Percentiles rank a stretch among this genome's conserved stretches.
phyloP scores from a whole-genome alignment of 2,888 invertebrate species.

The Platycnemis pennipes region DNA sequence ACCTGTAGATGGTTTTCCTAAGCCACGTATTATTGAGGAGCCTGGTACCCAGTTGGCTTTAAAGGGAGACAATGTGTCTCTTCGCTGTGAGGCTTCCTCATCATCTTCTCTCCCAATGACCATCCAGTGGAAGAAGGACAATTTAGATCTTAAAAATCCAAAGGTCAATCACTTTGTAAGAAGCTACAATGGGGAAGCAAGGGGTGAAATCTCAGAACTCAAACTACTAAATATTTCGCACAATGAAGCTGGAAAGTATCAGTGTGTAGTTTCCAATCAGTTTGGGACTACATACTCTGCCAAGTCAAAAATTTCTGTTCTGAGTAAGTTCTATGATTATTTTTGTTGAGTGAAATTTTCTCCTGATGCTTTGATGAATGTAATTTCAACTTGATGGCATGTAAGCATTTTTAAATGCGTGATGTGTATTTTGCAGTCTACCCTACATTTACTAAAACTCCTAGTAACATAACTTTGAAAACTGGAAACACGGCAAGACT shows the following conservation, averaged over 20 bases:
- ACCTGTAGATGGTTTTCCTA: slow-evolving; percentile 87
- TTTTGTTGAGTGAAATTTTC: neutral
- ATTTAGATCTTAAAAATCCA: slow-evolving; percentile 81
- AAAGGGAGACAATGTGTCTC: slow-evolving; percentile 91
- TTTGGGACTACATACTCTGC: slow-evolving; percentile 94
- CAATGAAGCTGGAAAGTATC: slow-evolving; percentile 92
- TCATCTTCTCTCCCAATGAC: slow-evolving; percentile 87
- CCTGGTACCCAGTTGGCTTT: slow-evolving; percentile 92
- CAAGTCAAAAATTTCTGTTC: slow-evolving; percentile 92
- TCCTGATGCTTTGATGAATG: too few relatives aligned
- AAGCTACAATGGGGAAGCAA: slow-evolving; percentile 81
- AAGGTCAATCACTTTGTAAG: slow-evolving; percentile 75
- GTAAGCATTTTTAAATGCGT: neutral
- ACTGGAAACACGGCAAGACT: slow-evolving; percentile 92
- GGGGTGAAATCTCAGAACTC: slow-evolving; percentile 83
- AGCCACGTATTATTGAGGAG: slow-evolving; percentile 91
- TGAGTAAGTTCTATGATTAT: slow-evolving; percentile 81
- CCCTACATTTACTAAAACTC: slow-evolving; percentile 92
- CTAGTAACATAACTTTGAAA: slow-evolving; percentile 90
- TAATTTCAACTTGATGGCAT: neutral
- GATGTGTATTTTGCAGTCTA: slow-evolving; percentile 82
- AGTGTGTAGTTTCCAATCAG: slow-evolving; percentile 94
- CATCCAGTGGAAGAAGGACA: slow-evolving; percentile 94
- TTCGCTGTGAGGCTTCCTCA: slow-evolving; percentile 91
- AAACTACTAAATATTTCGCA: slow-evolving; percentile 88